Percentiles rank a stretch among this genome's conserved stretches.
phyloP scores from a whole-genome alignment of 2,797 vertebrate species.

The Remorina albescens region DNA sequence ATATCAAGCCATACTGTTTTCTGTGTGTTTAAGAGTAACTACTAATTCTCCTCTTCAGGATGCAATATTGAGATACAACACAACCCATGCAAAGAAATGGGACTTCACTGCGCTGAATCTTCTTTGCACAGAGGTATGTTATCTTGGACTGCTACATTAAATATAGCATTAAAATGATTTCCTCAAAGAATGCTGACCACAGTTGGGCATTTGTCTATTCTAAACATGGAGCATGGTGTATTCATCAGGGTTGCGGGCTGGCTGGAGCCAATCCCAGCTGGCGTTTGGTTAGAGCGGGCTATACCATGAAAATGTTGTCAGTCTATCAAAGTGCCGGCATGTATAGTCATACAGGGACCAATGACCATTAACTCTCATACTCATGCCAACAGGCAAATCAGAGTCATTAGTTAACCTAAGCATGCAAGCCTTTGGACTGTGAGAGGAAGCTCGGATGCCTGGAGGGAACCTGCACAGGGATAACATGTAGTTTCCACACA shows the following conservation, averaged over 20 bases:
- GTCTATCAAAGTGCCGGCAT: too few species aligned
- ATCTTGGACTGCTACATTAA: not conserved
- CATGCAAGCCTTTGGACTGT: too few species aligned
- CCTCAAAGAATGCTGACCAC: not conserved
- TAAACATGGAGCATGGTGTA: not conserved
- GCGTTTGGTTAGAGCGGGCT: too few species aligned
- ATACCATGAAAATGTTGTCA: too few species aligned
- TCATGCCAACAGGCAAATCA: too few species aligned
- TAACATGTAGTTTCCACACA: too few species aligned
- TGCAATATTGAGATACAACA: slow-evolving; percentile 94
- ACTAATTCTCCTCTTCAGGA: slow-evolving; percentile 81
- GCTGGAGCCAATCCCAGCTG: too few species aligned
- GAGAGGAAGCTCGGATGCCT: too few species aligned
- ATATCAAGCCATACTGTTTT: not conserved
- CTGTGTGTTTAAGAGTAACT: slow-evolving; percentile 1
- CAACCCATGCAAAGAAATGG: slow-evolving; percentile 93
- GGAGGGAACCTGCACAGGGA: too few species aligned
- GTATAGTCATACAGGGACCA: too few species aligned
- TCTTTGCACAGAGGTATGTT: slow-evolving; percentile 95
- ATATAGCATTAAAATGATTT: not conserved
- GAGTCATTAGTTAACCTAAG: too few species aligned
- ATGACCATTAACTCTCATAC: too few species aligned
- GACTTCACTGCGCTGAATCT: slow-evolving; percentile 95
- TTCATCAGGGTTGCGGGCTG: not conserved
- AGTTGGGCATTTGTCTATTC: not conserved